Evolutionary conservation across 2,888 invertebrate genomes (phyloP).

Genomic region (Himalopsyche tibetana): DNA sequence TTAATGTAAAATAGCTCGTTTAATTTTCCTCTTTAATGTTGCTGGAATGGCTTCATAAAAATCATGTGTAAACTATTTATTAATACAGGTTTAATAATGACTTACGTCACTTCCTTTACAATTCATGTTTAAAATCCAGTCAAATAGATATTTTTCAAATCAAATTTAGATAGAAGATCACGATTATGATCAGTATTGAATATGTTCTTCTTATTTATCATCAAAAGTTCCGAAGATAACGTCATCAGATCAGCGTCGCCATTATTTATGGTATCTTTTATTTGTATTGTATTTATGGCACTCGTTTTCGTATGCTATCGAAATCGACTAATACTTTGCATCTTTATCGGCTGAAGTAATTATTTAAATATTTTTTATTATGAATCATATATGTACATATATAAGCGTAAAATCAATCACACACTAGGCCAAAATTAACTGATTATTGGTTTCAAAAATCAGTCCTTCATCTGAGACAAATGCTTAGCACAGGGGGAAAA

Average conservation of each 20-base stretch:
- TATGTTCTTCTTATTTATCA: conserved; percentile 51
- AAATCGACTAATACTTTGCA: conserved; percentile 66
- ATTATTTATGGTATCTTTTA: conserved; percentile 64
- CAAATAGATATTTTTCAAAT: conserved; percentile 58
- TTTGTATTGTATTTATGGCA: conserved; percentile 67
- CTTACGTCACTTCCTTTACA: conserved; percentile 58
- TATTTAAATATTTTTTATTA: too few relatives aligned
- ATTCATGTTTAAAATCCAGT: conserved; percentile 51
- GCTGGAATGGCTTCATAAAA: too few relatives aligned
- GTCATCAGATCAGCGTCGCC: conserved; percentile 64
- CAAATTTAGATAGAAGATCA: conserved; percentile 57
- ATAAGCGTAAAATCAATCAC: too few relatives aligned
- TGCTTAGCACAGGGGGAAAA: too few relatives aligned
- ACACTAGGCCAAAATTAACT: too few relatives aligned
- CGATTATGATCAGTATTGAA: conserved; percentile 44
- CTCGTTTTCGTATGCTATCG: conserved; percentile 67
- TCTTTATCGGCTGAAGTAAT: conserved; percentile 67
- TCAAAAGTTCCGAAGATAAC: conserved; percentile 58
- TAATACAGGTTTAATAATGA: too few relatives aligned
- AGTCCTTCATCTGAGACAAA: too few relatives aligned
- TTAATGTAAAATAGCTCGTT: too few relatives aligned
- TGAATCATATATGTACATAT: too few relatives aligned
- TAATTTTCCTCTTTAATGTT: too few relatives aligned
- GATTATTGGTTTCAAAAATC: too few relatives aligned
- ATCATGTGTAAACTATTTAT: too few relatives aligned